A percentile compares a stretch with the other conserved stretches of the same genome.
These are phyloP conservation scores for Drosophila flavopinicola DNA, from an alignment of 2,888 invertebrate species.

Conservation along the genomic window DNA sequence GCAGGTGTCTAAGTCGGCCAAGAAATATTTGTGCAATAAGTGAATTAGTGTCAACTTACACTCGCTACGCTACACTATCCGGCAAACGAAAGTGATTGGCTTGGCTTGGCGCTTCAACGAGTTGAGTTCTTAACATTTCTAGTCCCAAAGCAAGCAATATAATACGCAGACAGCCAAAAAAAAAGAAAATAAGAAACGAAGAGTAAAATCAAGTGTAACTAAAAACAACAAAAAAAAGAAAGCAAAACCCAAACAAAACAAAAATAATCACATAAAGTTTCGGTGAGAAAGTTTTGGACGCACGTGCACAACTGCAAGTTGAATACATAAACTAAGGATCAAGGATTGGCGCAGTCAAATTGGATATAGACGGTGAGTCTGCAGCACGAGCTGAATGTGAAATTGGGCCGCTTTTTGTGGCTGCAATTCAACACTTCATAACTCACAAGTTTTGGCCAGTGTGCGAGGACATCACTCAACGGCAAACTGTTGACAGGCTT, in stretches of 20 bases:
- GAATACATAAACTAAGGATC: constrained; percentile 54
- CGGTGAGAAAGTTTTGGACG: constrained; percentile 49
- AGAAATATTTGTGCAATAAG: constrained; percentile 56
- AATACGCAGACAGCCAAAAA: constrained; percentile 56
- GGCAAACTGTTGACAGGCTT: constrained; percentile 80
- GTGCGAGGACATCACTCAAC: constrained; percentile 33
- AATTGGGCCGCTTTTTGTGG: constrained; percentile 35
- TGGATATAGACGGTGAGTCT: constrained; percentile 69
- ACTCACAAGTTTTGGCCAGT: constrained; percentile 45
- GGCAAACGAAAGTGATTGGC: constrained; percentile 19
- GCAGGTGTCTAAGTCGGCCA: constrained; percentile 63
- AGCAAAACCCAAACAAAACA: constrained; percentile 10
- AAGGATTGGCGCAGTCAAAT: constrained; percentile 57
- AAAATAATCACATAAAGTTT: constrained; percentile 23
- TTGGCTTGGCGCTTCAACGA: constrained; percentile 21
- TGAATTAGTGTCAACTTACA: constrained; percentile 45
- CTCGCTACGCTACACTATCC: constrained; percentile 49
- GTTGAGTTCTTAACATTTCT: constrained; percentile 61
- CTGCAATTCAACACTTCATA: constrained; percentile 70
- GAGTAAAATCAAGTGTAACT: constrained; percentile 13
- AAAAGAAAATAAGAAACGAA: constrained; percentile 8
- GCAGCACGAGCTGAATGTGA: constrained; percentile 12
- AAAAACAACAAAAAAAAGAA: constrained; percentile 17
- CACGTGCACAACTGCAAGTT: constrained; percentile 66
- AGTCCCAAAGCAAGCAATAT: constrained; percentile 73